A percentile compares a stretch with the other conserved stretches of the same genome.
phyloP scores from a whole-genome alignment of 2,113 vertebrate genomes.

The Semnornis frantzii region DNA sequence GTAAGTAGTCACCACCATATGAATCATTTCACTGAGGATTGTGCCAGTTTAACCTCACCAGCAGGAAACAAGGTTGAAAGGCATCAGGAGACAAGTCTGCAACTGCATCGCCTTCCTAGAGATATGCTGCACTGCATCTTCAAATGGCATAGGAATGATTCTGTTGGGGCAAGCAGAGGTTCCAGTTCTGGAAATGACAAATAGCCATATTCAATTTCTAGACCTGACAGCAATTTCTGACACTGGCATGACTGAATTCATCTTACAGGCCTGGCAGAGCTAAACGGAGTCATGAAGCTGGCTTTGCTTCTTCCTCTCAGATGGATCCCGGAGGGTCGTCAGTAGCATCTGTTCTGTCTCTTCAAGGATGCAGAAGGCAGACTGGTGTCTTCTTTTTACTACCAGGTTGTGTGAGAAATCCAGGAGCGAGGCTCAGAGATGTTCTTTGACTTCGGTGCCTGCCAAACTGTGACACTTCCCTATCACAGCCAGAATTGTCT shows the following conservation, averaged over 20 bases:
- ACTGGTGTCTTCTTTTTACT: neutral
- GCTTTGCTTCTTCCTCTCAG: conserved; percentile 2
- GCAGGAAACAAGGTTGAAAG: neutral
- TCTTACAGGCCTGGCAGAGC: neutral
- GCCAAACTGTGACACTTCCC: neutral
- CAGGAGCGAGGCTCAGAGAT: neutral
- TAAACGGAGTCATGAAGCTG: neutral
- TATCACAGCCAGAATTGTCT: neutral
- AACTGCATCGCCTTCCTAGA: fast-evolving
- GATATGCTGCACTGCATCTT: fast-evolving
- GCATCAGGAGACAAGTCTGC: neutral
- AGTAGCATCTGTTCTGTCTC: conserved; percentile 2
- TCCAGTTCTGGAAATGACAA: neutral
- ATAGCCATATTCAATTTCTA: neutral
- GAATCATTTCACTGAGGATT: neutral
- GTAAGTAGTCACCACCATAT: neutral
- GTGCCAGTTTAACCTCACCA: neutral
- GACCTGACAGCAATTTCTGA: neutral
- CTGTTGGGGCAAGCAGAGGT: neutral
- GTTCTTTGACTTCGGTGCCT: neutral
- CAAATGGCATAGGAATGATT: neutral
- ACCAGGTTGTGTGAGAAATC: neutral
- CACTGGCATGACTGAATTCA: neutral
- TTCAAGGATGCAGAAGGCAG: neutral
- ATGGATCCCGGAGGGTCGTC: neutral